These are phyloP conservation scores for Anhinga rufa DNA, from an alignment of 2,113 vertebrate species.

Conservation along the genomic window DNA sequence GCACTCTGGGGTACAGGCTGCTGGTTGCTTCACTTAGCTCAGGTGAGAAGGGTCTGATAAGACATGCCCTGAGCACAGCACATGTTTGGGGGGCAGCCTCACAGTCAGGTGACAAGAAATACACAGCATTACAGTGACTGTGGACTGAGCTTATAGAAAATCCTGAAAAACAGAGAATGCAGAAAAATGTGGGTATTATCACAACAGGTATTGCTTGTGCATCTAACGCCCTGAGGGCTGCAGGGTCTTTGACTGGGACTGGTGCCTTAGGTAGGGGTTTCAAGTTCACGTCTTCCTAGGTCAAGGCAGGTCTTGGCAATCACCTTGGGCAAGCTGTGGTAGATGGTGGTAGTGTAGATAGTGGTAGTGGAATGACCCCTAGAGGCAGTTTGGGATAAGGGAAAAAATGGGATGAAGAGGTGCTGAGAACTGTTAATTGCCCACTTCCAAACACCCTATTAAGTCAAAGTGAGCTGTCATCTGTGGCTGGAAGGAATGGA, in stretches of 20 bases:
- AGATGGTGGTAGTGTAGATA: neutral
- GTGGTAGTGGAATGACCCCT: neutral
- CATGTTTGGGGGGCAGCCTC: neutral
- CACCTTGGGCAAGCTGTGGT: neutral
- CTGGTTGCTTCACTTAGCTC: neutral
- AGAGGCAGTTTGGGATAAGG: neutral
- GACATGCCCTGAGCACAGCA: neutral
- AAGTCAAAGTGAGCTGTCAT: neutral
- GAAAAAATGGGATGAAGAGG: neutral
- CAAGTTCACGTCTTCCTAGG: neutral
- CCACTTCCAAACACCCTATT: neutral
- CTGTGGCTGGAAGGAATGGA: neutral
- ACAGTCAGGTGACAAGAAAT: neutral
- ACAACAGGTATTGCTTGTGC: neutral
- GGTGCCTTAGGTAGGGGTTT: neutral
- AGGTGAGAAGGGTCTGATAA: neutral
- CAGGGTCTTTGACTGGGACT: neutral
- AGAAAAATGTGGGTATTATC: neutral
- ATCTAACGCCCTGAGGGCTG: neutral
- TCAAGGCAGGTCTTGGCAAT: neutral
- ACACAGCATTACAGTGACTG: rapidly evolving
- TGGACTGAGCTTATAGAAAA: neutral
- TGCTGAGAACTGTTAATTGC: neutral
- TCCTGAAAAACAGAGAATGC: neutral
- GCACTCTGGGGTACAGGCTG: neutral